Base-by-base conservation (phyloP, 2,113 vertebrate genomes). In the Pardalotus punctatus region DNA sequence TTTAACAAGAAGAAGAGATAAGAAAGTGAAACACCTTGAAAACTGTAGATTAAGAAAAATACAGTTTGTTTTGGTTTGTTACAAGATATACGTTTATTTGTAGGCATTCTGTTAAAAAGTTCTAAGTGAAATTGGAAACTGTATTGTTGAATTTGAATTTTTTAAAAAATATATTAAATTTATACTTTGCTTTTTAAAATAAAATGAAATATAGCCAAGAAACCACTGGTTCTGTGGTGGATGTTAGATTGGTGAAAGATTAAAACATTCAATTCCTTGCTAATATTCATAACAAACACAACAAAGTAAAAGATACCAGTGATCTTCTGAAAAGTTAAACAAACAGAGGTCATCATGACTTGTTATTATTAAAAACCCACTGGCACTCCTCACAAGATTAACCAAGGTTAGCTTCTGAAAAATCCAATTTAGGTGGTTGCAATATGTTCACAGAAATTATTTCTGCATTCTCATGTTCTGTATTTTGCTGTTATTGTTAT, bases 51-150 rank as follows among this genome's bases (percentile, higher is more conserved):
- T 61, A 54, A 58, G 19, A 86, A 80, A 45, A 50, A 45, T 10
- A 1, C 24, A 1, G 0, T 16, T 48, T 57, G 3, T 4, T 61
- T 77, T 47, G 6, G 2, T n/a, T 82, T 57, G 1, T 1, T 67
- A 23, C 42, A 29, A 69, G 10, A 2, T n/a, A 24, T 48, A 33
- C 1, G 6, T 22, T 66, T 53, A 33, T 61, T 73, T 73, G 7
- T 24, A 36, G 29, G 2, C 3, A 18, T 72, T 83, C 53, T n/a
- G 4, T n/a, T 48, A 20, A 73, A 69, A 31, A 33, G 6, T 36
- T 74, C 3, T 45, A 12, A 38, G 10, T 14, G 5, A 66, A 57
- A 6, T 21, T 38, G 2, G 6, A 56, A 6, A 54, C 3, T 5
- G 9, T 43, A 73, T 17, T 36, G 1, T 6, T 57, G 11, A 50